Evolutionary conservation across 2,888 invertebrate species (phyloP).

Genomic region (Cosmia trapezina): DNA sequence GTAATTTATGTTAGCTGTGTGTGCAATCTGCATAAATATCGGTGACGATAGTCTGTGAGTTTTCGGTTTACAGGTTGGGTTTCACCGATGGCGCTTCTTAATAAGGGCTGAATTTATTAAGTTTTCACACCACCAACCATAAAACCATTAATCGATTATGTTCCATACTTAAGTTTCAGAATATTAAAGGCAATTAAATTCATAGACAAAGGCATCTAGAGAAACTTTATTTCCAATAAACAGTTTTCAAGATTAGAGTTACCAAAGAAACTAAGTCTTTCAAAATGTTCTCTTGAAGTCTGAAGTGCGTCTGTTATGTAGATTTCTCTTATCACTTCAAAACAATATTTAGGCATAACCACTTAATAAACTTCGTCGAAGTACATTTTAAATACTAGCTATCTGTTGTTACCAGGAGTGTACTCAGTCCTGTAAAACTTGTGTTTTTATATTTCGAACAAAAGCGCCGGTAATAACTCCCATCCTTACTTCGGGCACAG

Average conservation of each 20-base stretch:
- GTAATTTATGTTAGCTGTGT: slow-evolving; percentile 55
- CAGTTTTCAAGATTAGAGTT: slow-evolving; percentile 49
- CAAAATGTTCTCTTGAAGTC: slow-evolving; percentile 33
- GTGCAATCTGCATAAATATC: slow-evolving; percentile 54
- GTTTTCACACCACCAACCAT: neutral
- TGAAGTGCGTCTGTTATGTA: slow-evolving; percentile 33
- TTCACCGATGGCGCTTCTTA: neutral
- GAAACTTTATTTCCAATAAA: slow-evolving; percentile 33
- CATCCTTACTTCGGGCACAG: slow-evolving; percentile 69
- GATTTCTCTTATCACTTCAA: slow-evolving; percentile 43
- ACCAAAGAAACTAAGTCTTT: slow-evolving; percentile 34
- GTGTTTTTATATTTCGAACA: slow-evolving; percentile 81
- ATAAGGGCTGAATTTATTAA: neutral
- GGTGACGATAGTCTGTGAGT: neutral
- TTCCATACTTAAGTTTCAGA: neutral
- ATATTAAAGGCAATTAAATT: neutral
- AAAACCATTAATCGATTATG: neutral
- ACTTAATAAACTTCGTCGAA: slow-evolving; percentile 64
- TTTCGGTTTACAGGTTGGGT: neutral
- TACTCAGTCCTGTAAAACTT: slow-evolving; percentile 81
- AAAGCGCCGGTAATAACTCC: slow-evolving; percentile 84
- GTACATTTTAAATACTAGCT: slow-evolving; percentile 67
- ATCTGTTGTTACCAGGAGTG: slow-evolving; percentile 71
- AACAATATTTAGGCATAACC: slow-evolving; percentile 59
- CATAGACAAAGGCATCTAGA: neutral